A percentile compares a stretch with the other conserved stretches of the same genome.
Evolutionary conservation across 2,888 invertebrate genomes (phyloP).

Genomic region (Drosophila pseudotalamancana): DNA sequence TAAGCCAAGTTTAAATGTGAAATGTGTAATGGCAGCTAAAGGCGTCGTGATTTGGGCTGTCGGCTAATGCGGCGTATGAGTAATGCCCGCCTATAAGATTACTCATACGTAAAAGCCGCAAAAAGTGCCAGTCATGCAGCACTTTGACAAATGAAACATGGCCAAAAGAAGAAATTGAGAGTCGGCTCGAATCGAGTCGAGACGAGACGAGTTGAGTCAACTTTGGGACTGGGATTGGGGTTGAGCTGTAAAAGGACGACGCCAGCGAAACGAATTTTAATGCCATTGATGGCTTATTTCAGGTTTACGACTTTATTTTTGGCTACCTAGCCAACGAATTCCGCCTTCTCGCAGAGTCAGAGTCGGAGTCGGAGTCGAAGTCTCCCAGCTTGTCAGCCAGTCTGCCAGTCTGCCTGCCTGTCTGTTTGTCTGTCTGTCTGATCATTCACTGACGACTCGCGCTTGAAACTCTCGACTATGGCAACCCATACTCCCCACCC

Average conservation of each 20-base stretch:
- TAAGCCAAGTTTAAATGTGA: conserved; percentile 71
- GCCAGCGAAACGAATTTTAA: conserved; percentile 66
- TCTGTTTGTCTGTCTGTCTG: conserved; percentile 20
- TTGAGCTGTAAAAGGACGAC: conserved; percentile 51
- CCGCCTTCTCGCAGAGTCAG: no score
- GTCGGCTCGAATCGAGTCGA: not conserved
- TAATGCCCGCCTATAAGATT: conserved; percentile 76
- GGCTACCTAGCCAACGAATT: conserved; percentile 71
- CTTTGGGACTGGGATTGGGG: not conserved
- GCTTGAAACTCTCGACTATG: conserved; percentile 69
- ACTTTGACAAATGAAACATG: conserved; percentile 77
- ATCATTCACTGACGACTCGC: conserved; percentile 66
- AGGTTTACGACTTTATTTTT: conserved; percentile 79
- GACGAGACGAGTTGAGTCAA: not conserved
- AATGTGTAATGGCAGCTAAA: conserved; percentile 21
- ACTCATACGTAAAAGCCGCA: conserved; percentile 73
- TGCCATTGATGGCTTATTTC: conserved; percentile 80
- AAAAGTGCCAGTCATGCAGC: conserved; percentile 68
- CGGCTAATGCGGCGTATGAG: conserved; percentile 61
- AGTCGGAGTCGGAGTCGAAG: no score
- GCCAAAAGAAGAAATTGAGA: conserved; percentile 26
- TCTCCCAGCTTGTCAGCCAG: no score
- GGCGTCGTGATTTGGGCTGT: conserved; percentile 55
- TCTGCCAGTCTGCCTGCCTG: conserved; percentile 18
- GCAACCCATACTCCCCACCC: conserved; percentile 6